Evolutionary conservation across 1,140 invertebrate species (phyloP), one percentile per base, ranked within the genome.

Genomic region (Drosophila azteca): DNA sequence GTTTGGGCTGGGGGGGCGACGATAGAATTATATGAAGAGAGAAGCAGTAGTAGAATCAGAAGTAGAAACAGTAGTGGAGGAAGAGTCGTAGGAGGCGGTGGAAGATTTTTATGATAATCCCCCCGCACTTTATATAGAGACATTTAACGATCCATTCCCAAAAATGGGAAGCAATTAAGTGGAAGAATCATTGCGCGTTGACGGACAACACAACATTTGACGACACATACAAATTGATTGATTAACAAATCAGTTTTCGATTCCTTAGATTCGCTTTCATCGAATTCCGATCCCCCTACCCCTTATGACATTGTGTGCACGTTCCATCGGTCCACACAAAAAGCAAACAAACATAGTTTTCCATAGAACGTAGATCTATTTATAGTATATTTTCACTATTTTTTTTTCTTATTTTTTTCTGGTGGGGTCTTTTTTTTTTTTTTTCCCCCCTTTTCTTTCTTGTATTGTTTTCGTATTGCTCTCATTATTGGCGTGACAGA

Each of bases 211-310:
- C 54, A 43, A 39, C 66, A 69, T 57, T 65, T 65, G 66, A 41
- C 71, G 58, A 76, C 81, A 55, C 71, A 85, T 84, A 84, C 80
- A 84, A 84, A 84, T 85, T 71, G 80, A 67, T 85, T 85, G 79
- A 84, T 84, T 84, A 84, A 77, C 64, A 73, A 55, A 39, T 39
- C 5, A 3, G 35, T 13, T 39, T 39, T 39, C 17, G 35, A 39
- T 39, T 39, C 35, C 35, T 1, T 3, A 31, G 29, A 31, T 31
- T 31, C 29, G 29, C 6, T 31, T 31, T 20, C 17, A 20, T 3
- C 6, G 15, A 52, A 45, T 71, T 53, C 49, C 45, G 51, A 57
- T 64, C 46, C 24, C 24, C 24, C 24, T 5, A 4, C 24, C 5
- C 24, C 24, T 4, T 20, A 20, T 1, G 17, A 39, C 31, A 35